A percentile compares a stretch with the other conserved stretches of the same genome.
phyloP scores from a whole-genome alignment of 2,113 vertebrate species.

The Odocoileus hemionus region DNA sequence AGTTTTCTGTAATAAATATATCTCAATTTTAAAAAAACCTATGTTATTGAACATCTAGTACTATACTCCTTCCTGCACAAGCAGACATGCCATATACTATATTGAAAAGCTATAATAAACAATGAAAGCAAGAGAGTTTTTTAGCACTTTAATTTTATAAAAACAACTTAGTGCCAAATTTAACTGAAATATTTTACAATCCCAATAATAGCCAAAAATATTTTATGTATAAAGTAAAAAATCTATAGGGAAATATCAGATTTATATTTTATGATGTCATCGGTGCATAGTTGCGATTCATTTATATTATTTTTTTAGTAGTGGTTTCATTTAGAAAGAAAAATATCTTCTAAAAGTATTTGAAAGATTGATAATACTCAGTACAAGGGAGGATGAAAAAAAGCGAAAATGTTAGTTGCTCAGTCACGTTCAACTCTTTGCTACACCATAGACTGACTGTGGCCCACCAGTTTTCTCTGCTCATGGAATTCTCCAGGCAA shows the following conservation, averaged over 20 bases:
- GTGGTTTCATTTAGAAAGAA: not conserved
- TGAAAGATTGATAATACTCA: not conserved
- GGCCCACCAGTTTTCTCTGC: not conserved
- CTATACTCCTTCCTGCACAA: not conserved
- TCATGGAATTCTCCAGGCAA: not conserved
- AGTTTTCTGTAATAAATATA: not conserved
- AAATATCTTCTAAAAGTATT: not conserved
- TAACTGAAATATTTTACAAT: not conserved
- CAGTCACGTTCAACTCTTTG: accelerated
- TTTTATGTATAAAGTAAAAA: not conserved
- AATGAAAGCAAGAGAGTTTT: not conserved
- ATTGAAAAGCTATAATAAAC: not conserved
- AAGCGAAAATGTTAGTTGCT: not conserved
- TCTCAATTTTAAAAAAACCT: not conserved
- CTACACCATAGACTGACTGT: not conserved
- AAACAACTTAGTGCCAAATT: not conserved
- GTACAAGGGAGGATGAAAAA: not conserved
- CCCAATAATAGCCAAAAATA: not conserved
- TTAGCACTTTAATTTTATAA: not conserved
- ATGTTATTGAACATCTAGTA: not conserved
- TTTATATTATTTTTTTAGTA: not conserved
- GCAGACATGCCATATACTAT: not conserved
- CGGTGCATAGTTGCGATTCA: not conserved
- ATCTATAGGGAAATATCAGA: not conserved
- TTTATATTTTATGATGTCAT: not conserved